Conservation (phyloP, 1,140 invertebrate species). For the Drusus annulatus region DNA sequence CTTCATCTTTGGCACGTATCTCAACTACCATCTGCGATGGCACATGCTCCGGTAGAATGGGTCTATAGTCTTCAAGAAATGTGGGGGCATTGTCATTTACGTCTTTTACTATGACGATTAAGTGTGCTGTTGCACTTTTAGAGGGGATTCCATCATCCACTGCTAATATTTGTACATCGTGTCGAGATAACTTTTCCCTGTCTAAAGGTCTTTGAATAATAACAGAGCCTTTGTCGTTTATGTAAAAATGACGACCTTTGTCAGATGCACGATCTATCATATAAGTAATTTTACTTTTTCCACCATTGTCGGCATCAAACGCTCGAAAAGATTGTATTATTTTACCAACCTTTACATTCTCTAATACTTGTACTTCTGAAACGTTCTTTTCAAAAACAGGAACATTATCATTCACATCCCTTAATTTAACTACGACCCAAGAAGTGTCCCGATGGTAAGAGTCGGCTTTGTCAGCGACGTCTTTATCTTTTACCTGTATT, state of each 20-base stretch:
- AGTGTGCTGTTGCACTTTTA: conserved; percentile 77
- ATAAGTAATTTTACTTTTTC: conserved; percentile 72
- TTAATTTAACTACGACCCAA: conserved; percentile 75
- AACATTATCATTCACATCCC: conserved; percentile 77
- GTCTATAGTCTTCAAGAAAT: conserved; percentile 75
- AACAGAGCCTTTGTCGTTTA: conserved; percentile 75
- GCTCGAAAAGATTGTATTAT: conserved; percentile 76
- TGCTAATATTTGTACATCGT: conserved; percentile 75
- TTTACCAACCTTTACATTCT: conserved; percentile 76
- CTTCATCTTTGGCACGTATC: conserved; percentile 76
- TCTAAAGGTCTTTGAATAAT: conserved; percentile 73
- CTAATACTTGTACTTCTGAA: conserved; percentile 75
- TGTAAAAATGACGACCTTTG: conserved; percentile 73
- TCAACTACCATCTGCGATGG: conserved; percentile 74
- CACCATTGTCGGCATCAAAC: conserved; percentile 75
- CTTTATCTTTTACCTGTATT: conserved; percentile 74
- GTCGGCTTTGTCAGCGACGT: conserved; percentile 71
- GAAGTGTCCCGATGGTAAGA: conserved; percentile 76
- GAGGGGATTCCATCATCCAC: conserved; percentile 76
- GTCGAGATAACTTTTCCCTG: conserved; percentile 72
- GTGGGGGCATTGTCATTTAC: conserved; percentile 78
- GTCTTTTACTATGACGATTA: conserved; percentile 77
- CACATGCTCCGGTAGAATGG: conserved; percentile 76
- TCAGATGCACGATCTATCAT: conserved; percentile 74
- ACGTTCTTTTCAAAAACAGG: conserved; percentile 76